A percentile compares a stretch with the other conserved stretches of the same genome.
These are phyloP conservation scores for Microtus ochrogaster DNA, from an alignment of 2,113 vertebrate species.

Conservation along the genomic window DNA sequence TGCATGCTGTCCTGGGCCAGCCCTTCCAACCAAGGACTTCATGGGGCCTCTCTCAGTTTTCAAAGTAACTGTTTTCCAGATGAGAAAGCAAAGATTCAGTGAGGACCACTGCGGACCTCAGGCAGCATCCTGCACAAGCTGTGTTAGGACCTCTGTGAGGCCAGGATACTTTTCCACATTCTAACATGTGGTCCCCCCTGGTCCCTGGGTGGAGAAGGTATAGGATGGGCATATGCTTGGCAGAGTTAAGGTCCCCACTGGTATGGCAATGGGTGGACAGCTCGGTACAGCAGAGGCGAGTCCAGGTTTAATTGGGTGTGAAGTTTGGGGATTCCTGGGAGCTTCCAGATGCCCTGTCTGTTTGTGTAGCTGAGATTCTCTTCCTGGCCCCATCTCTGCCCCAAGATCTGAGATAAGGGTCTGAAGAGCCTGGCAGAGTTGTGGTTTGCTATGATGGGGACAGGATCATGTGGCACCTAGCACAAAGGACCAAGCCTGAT, in stretches of 20 bases:
- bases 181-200: not conserved
- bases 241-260: not conserved
- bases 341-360: not conserved
- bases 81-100: not conserved
- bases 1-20: not conserved
- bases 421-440: not conserved
- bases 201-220: not conserved
- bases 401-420: not conserved
- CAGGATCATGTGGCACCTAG: too few relatives aligned
- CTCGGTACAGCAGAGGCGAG: too few relatives aligned
- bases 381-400: accelerated
- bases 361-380: not conserved
- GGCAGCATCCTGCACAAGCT: not conserved
- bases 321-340: not conserved
- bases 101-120: not conserved
- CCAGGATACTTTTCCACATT: not conserved
- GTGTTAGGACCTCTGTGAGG: not conserved
- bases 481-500: too few relatives aligned
- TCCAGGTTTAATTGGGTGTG: not conserved
- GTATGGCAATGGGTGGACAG: not conserved
- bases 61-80: not conserved
- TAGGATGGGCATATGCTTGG: not conserved
- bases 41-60: not conserved
- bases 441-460: accelerated
- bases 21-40: not conserved